Conservation (phyloP, 2,113 vertebrate genomes). For the Mustela nigripes region DNA sequence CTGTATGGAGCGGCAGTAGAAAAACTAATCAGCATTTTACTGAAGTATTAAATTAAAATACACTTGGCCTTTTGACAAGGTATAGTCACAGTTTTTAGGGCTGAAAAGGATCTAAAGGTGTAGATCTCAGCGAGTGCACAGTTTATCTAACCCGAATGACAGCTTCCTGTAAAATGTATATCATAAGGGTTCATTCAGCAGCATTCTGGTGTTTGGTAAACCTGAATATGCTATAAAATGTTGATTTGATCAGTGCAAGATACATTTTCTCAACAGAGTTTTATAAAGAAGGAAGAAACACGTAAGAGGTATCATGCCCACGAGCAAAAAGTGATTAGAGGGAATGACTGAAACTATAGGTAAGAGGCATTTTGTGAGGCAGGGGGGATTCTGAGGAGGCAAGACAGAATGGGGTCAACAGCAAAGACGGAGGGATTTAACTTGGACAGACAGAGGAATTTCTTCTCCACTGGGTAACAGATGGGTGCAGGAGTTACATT, state of each 20-base stretch:
- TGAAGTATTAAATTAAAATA: slow-evolving; percentile 21
- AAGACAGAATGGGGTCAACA: background rate
- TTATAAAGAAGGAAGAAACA: slow-evolving; percentile 36
- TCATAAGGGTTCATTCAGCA: background rate
- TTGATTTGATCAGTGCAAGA: background rate
- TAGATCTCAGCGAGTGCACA: background rate
- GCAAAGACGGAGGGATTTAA: background rate
- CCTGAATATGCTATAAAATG: slow-evolving; percentile 1
- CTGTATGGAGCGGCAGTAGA: background rate
- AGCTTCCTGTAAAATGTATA: background rate
- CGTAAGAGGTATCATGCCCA: background rate
- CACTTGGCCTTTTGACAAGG: background rate
- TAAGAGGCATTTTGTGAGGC: background rate
- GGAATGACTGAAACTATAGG: background rate
- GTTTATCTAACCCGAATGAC: slow-evolving; percentile 11
- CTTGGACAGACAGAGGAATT: background rate
- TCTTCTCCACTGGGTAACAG: background rate
- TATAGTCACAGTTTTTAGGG: background rate
- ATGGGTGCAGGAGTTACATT: background rate
- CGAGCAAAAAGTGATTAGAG: background rate
- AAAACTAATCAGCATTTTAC: background rate
- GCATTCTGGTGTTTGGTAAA: background rate
- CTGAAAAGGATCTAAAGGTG: background rate
- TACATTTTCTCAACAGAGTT: background rate
- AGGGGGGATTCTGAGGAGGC: background rate